Percentiles rank a stretch among this genome's conserved stretches.
phyloP scores from a whole-genome alignment of 2,797 vertebrate genomes.

The Percopsis omiscomaycus region DNA sequence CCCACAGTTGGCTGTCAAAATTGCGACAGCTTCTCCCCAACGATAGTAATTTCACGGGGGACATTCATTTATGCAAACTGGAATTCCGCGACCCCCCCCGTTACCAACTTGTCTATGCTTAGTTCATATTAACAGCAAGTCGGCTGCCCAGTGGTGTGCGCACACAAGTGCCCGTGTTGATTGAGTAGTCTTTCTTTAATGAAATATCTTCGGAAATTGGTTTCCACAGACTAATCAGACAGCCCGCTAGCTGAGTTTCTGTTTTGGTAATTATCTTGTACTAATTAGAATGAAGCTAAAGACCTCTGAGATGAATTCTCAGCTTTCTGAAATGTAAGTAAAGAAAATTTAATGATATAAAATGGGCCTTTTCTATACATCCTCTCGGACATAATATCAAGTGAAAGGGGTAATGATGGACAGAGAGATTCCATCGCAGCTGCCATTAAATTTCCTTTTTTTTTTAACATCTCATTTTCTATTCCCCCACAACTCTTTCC shows the following conservation, averaged over 20 bases:
- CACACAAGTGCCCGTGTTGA: slow-evolving; percentile 45
- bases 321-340: slow-evolving; percentile 80
- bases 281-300: slow-evolving; percentile 81
- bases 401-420: slow-evolving; percentile 19
- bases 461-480: slow-evolving; percentile 4
- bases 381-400: slow-evolving; percentile 37
- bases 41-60: slow-evolving; percentile 51
- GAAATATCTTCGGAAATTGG: slow-evolving; percentile 75
- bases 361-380: slow-evolving; percentile 54
- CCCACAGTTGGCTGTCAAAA: slow-evolving; percentile 52
- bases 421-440: slow-evolving; percentile 5
- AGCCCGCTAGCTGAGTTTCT: slow-evolving; percentile 66
- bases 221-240: slow-evolving; percentile 77
- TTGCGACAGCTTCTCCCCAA: slow-evolving; percentile 34
- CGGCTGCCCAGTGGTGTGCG: slow-evolving; percentile 12
- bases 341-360: slow-evolving; percentile 71
- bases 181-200: slow-evolving; percentile 66
- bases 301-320: slow-evolving; percentile 79
- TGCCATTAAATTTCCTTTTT: slow-evolving; percentile 18
- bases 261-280: slow-evolving; percentile 81
- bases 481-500: slow-evolving; percentile 5
- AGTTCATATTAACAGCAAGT: slow-evolving; percentile 29
- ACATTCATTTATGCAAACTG: slow-evolving; percentile 54
- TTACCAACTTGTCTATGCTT: slow-evolving; percentile 37
- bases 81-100: slow-evolving; percentile 31